These are phyloP conservation scores for Hydrozoanthus gracilis DNA, from an alignment of 92 coral and sea anemone genomes.

Conservation along the genomic window DNA sequence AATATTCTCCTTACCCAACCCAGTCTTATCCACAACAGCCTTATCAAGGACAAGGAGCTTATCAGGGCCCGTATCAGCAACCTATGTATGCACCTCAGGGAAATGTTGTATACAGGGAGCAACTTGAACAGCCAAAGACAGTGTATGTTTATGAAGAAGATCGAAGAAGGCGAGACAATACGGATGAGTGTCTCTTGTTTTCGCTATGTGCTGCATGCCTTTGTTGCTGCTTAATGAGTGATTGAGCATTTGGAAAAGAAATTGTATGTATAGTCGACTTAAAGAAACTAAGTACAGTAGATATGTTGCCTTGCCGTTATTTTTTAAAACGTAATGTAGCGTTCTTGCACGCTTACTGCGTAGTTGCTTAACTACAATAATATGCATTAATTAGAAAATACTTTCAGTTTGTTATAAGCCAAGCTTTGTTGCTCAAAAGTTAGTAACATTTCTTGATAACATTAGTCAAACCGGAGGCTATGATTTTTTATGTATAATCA, in stretches of 20 bases:
- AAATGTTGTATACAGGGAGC: slow-evolving; percentile 70
- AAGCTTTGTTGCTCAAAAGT: too few relatives aligned
- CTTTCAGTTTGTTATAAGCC: too few relatives aligned
- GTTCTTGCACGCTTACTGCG: too few relatives aligned
- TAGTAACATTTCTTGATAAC: too few relatives aligned
- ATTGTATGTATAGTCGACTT: too few relatives aligned
- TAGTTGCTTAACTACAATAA: too few relatives aligned
- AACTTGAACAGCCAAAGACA: slow-evolving; percentile 85
- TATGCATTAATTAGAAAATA: too few relatives aligned
- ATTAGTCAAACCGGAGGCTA: too few relatives aligned
- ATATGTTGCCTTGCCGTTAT: too few relatives aligned
- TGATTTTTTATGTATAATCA: too few relatives aligned
- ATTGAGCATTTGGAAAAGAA: slow-evolving; percentile 14
- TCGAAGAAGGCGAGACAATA: slow-evolving; percentile 58
- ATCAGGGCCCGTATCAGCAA: slow-evolving; percentile 19
- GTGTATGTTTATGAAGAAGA: slow-evolving; percentile 89
- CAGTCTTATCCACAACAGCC: slow-evolving; percentile 45
- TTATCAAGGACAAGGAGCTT: slow-evolving; percentile 55
- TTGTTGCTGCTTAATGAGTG: slow-evolving; percentile 88
- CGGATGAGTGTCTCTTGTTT: slow-evolving; percentile 83
- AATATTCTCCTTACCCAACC: slow-evolving; percentile 56
- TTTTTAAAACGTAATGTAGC: too few relatives aligned
- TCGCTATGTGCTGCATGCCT: slow-evolving; percentile 93
- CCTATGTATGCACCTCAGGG: slow-evolving; percentile 64
- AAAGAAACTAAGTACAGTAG: too few relatives aligned